Evolutionary conservation across 2,797 vertebrate species (phyloP), one percentile per base, ranked within the genome.

Genomic region (Gadopsis marmoratus): DNA sequence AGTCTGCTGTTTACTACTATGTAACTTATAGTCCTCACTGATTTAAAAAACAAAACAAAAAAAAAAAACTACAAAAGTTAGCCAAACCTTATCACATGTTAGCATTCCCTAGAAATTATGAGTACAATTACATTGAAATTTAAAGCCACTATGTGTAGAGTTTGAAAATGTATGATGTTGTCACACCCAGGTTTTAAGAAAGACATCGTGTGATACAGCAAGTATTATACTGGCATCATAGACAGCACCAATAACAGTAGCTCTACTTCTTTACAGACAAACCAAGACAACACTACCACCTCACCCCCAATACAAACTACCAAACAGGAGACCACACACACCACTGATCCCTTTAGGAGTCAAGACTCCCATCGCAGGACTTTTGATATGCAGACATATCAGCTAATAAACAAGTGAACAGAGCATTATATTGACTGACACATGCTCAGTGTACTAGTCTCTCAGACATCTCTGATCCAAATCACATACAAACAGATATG

Each of bases 201-300:
- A 12, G 60, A 63, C 17, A 21, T 4, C 16, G 33, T 19, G 56
- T 8, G 23, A 10, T 29, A 45, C 60, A 29, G n/a, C 33, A 35
- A 59, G 21, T 16, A 10, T 37, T 19, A 17, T 10, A 51, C 43
- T 19, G 26, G 21, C n/a, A 31, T 43, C 50, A 43, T 17, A 29
- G 6, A 43, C 51, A 7, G 21, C 26, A 65, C 4, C n/a, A 13
- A 48, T 35, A 6, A 35, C 12, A 69, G 51, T 17, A 68, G 29
- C 62, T 33, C 54, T 23, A 33, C 4, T 3, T 72, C 61, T 12
- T 58, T 5, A 51, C 17, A 78, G 70, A 81, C 55, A 71, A 64
- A 39, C n/a, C 11, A 70, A 69, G 23, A 43, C 66, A 60, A 71
- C 39, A 45, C 33, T 14, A 59, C 65, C 60, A 71, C 11, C 55